A percentile compares a stretch with the other conserved stretches of the same genome.
phyloP scores from a whole-genome alignment of 2,113 vertebrate species.

The Seriola aureovittata region DNA sequence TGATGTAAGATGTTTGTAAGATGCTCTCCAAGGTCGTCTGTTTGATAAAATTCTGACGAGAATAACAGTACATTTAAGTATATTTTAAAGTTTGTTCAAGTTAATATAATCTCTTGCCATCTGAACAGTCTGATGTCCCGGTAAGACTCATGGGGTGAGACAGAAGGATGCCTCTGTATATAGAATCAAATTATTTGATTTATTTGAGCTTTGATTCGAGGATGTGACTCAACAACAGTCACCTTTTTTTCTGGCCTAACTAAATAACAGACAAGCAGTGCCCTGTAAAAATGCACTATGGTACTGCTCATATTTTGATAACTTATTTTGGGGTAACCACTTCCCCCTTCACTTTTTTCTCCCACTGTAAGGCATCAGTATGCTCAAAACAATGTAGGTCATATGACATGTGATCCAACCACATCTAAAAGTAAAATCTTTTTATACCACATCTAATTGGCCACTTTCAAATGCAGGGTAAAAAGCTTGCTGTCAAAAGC shows the following conservation, averaged over 20 bases:
- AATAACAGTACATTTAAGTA: background rate
- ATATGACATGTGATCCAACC: too few species aligned
- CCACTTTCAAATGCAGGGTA: background rate
- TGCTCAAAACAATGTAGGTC: background rate
- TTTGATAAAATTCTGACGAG: constrained; percentile 25
- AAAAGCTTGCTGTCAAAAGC: background rate
- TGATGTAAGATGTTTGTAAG: constrained; percentile 33
- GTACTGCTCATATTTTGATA: background rate
- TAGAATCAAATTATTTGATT: background rate
- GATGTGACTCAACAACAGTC: background rate
- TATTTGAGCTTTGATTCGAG: background rate
- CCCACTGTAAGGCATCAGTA: background rate
- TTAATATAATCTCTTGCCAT: constrained; percentile 5
- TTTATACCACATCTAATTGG: background rate
- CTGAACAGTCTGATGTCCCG: constrained; percentile 11
- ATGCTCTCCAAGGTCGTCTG: constrained; percentile 20
- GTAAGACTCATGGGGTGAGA: background rate
- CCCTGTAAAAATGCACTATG: background rate
- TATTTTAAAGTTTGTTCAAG: background rate
- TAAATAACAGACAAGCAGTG: background rate
- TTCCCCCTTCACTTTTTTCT: background rate
- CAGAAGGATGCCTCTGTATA: background rate
- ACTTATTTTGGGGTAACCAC: too few species aligned
- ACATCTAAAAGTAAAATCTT: background rate
- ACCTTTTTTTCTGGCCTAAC: background rate